Conservation (phyloP, 2,888 invertebrate species). For the Diplazon laetatorius region DNA sequence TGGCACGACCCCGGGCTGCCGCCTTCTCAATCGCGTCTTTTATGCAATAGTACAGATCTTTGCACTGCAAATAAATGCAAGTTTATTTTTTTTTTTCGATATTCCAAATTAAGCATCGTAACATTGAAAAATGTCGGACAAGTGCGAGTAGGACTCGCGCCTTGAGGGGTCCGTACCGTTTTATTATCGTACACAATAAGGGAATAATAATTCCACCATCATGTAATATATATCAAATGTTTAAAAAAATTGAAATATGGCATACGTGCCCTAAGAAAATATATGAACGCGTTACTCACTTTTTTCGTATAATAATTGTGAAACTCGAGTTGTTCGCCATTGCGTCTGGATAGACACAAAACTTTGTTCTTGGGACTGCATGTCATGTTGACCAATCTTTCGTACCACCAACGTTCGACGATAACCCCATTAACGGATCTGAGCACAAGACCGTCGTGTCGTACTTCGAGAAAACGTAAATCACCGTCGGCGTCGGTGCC, state of each 20-base stretch:
- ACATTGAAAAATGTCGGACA: neutral
- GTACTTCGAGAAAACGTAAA: constrained; percentile 94
- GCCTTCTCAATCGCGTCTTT: constrained; percentile 98
- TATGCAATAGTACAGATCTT: constrained; percentile 98
- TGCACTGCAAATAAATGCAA: constrained; percentile 93
- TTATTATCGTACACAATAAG: neutral
- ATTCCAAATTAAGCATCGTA: no score
- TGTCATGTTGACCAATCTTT: constrained; percentile 99
- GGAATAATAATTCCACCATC: neutral
- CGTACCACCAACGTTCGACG: constrained; percentile 99
- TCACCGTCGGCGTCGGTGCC: constrained; percentile 96
- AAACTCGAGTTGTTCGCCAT: constrained; percentile 96
- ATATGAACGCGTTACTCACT: constrained; percentile 84
- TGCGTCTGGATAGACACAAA: constrained; percentile 97
- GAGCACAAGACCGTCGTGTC: constrained; percentile 96
- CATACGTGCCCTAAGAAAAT: no score
- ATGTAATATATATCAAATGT: no score
- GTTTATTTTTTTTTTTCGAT: no score
- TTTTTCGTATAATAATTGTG: constrained; percentile 99
- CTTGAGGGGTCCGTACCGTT: neutral
- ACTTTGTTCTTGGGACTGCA: constrained; percentile 99
- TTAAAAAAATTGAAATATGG: no score
- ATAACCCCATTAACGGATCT: constrained; percentile 93
- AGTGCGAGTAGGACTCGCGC: no score
- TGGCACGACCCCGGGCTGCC: constrained; percentile 88